These are phyloP conservation scores for Drosophila nebulosa DNA, from an alignment of 1,140 invertebrate species.

Conservation along the genomic window DNA sequence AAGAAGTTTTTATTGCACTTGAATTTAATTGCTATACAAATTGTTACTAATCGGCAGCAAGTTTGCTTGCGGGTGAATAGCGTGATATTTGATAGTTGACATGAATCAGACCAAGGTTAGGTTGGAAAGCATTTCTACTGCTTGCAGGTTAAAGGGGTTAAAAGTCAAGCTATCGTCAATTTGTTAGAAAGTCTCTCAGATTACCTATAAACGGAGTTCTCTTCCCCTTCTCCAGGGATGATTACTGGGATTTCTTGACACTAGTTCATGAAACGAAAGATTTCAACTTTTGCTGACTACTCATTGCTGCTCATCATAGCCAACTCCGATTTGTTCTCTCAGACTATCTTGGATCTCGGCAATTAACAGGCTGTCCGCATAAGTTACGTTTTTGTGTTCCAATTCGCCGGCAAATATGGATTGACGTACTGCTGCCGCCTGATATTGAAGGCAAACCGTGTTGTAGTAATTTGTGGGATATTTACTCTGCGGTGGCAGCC, in stretches of 20 bases:
- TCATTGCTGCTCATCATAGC: slow-evolving; percentile 81
- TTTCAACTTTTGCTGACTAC: too few relatives aligned
- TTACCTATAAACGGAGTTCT: too few relatives aligned
- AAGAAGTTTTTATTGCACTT: slow-evolving; percentile 31
- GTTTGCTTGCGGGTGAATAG: slow-evolving; percentile 18
- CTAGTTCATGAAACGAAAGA: too few relatives aligned
- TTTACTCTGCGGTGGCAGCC: slow-evolving; percentile 82
- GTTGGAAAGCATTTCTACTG: too few relatives aligned
- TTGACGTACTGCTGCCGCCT: slow-evolving; percentile 87
- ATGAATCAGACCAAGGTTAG: too few relatives aligned
- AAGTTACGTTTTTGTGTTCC: slow-evolving; percentile 84
- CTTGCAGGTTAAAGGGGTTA: too few relatives aligned
- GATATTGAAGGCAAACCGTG: slow-evolving; percentile 87
- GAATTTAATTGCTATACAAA: slow-evolving; percentile 50
- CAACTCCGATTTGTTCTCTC: slow-evolving; percentile 85
- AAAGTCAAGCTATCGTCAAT: too few relatives aligned
- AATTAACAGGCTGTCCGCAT: slow-evolving; percentile 84
- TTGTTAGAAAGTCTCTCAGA: too few relatives aligned
- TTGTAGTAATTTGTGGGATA: slow-evolving; percentile 85
- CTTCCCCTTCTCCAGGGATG: too few relatives aligned
- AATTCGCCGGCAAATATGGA: slow-evolving; percentile 85
- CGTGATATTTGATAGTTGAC: background rate
- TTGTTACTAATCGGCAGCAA: slow-evolving; percentile 38
- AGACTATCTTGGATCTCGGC: slow-evolving; percentile 86
- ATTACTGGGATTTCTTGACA: too few relatives aligned